A percentile compares a stretch with the other conserved stretches of the same genome.
phyloP scores from a whole-genome alignment of 1,140 invertebrate species.

The Apis dorsata region DNA sequence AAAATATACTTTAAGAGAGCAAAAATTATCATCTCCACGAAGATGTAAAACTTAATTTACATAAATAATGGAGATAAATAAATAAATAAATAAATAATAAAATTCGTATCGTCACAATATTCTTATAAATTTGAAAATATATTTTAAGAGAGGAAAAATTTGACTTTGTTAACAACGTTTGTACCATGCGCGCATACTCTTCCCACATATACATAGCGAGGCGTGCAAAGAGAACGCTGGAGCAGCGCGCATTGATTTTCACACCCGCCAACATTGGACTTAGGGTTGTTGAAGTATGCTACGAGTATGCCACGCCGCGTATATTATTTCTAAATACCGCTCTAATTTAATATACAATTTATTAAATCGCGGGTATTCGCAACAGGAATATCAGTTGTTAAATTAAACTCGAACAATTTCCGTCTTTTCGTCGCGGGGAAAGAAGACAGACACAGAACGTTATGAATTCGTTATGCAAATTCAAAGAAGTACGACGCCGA shows the following conservation, averaged over 20 bases:
- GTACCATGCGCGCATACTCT: neutral
- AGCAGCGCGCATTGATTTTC: conserved; percentile 26
- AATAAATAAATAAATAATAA: too few relatives aligned
- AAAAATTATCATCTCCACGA: too few relatives aligned
- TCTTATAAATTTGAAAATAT: too few relatives aligned
- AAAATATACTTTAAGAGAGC: too few relatives aligned
- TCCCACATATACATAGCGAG: too few relatives aligned
- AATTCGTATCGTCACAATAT: too few relatives aligned
- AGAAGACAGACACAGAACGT: neutral
- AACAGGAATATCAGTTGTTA: neutral
- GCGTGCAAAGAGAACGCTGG: conserved; percentile 1
- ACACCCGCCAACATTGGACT: neutral
- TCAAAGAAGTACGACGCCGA: neutral
- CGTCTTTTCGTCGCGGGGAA: neutral
- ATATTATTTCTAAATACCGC: neutral
- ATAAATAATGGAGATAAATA: too few relatives aligned
- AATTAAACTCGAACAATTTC: neutral
- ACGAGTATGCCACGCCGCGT: neutral
- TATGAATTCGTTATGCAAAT: conserved; percentile 6
- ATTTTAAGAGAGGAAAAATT: too few relatives aligned
- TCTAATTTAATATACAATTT: neutral
- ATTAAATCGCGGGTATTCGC: neutral
- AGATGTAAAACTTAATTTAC: too few relatives aligned
- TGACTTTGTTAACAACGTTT: too few relatives aligned
- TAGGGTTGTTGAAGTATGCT: conserved; percentile 4